These are phyloP conservation scores for Rhyacophila evoluta DNA, from an alignment of 2,888 invertebrate species.

Conservation along the genomic window DNA sequence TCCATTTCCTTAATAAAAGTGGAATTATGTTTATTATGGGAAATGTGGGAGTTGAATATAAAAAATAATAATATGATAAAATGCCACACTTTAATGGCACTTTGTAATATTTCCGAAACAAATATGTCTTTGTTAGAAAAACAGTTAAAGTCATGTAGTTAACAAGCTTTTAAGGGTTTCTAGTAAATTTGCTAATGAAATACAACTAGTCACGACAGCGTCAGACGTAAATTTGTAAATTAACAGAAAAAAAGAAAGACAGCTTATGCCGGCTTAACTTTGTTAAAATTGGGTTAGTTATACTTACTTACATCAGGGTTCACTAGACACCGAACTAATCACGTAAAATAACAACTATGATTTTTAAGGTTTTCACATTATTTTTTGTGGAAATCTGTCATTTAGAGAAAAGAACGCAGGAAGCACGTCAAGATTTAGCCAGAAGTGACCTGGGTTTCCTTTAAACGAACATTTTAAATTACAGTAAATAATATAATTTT, in stretches of 20 bases:
- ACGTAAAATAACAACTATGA: no score
- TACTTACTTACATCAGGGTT: no score
- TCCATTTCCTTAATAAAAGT: no score
- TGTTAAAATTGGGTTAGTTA: not conserved
- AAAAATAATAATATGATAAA: conserved; percentile 7
- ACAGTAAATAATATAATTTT: no score
- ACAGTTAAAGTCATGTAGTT: not conserved
- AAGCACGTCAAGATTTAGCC: no score
- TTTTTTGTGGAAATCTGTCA: no score
- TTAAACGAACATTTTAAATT: no score
- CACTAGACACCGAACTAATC: no score
- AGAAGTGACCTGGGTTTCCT: no score
- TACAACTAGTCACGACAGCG: conserved; percentile 31
- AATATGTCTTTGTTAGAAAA: conserved; percentile 2
- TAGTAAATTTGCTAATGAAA: conserved; percentile 36
- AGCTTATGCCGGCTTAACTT: not conserved
- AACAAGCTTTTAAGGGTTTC: not conserved
- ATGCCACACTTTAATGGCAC: not conserved
- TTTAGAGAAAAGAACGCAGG: no score
- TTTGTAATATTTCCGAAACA: conserved; percentile 16
- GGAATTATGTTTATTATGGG: not conserved
- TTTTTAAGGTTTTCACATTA: no score
- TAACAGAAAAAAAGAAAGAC: not conserved
- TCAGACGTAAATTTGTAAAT: conserved; percentile 5
- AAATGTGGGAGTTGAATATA: not conserved